These are phyloP conservation scores for Phalacrocorax carbo DNA, from an alignment of 2,113 vertebrate genomes.

Conservation along the genomic window DNA sequence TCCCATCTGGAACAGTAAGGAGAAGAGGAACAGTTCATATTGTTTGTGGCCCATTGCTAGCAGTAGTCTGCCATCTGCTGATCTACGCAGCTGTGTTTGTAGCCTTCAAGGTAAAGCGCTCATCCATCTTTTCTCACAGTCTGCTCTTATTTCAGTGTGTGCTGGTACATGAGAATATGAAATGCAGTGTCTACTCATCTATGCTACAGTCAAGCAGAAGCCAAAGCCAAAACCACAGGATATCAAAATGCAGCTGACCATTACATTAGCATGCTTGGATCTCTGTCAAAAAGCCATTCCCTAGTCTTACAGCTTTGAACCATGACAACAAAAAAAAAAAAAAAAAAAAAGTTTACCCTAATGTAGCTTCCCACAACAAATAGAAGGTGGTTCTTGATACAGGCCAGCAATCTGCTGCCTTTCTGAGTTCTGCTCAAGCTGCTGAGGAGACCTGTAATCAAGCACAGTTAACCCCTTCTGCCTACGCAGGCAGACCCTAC, in stretches of 20 bases:
- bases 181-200: background rate
- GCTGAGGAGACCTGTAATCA: background rate
- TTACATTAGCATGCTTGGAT: background rate
- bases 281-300: background rate
- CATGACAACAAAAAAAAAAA: background rate
- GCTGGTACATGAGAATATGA: background rate
- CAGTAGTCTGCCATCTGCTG: slow-evolving; percentile 48
- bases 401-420: background rate
- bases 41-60: slow-evolving; percentile 22
- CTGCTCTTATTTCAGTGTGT: background rate
- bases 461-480: background rate
- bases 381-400: background rate
- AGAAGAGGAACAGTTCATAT: background rate
- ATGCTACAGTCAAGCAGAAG: background rate
- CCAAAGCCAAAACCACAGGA: background rate
- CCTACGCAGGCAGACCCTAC: fast-evolving
- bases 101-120: background rate
- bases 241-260: slow-evolving; percentile 13
- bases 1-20: background rate
- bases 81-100: slow-evolving; percentile 16
- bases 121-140: slow-evolving; percentile 30
- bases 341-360: background rate
- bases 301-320: background rate
- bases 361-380: background rate
- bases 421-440: background rate